These are phyloP conservation scores for Sebastes hopkinsi DNA, from an alignment of 2,797 vertebrate species.

Conservation along the genomic window DNA sequence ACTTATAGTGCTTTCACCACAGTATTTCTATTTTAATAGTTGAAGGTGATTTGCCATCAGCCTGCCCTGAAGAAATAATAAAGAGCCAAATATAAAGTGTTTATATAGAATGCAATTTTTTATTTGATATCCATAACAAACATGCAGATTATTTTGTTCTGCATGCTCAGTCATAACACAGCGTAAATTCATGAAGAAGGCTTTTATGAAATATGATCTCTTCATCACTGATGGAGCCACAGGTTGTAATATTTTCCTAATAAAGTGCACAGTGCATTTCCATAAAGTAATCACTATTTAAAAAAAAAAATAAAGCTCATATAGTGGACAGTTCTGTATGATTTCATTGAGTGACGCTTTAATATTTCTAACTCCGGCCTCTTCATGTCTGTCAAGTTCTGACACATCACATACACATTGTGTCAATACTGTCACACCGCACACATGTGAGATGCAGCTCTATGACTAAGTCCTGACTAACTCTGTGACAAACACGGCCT, in stretches of 20 bases:
- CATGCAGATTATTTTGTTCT: not conserved
- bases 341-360: not conserved
- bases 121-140: not conserved
- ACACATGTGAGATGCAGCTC: not conserved
- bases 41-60: slow-evolving; percentile 12
- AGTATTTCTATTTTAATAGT: not conserved
- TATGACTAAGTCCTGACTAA: not conserved
- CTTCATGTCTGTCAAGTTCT: not conserved
- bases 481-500: not conserved
- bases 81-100: not conserved
- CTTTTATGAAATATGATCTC: not conserved
- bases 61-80: not conserved
- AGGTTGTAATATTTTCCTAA: not conserved
- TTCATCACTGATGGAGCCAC: not conserved
- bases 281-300: not conserved
- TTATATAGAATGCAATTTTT: not conserved
- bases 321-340: not conserved
- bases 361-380: not conserved
- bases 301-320: not conserved
- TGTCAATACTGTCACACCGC: not conserved
- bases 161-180: not conserved
- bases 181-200: not conserved
- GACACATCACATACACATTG: not conserved
- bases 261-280: not conserved
- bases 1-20: slow-evolving; percentile 1